Evolutionary conservation across 1,140 invertebrate genomes (phyloP), one percentile per base, ranked within the genome.

Genomic region (Sarcophaga bullata): DNA sequence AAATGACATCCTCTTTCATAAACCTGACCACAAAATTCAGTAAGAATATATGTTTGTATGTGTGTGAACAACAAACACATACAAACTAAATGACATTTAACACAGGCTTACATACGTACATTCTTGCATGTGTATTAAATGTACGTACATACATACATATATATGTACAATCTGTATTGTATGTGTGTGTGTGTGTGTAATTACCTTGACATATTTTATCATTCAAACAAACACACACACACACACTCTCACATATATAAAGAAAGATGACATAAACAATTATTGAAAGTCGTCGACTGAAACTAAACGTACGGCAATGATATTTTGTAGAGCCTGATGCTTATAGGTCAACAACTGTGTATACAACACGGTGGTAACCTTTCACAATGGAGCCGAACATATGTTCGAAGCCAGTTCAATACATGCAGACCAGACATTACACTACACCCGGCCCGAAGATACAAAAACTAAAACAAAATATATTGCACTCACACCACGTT

Each of bases 141-240:
- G 4, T 37, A 37, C 25, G 4, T 2, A 4, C 25, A 37, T 37
- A 37, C 25, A 37, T 37, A 37, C 1, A 37, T n/a, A n/a, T n/a
- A 37, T 37, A 37, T 37, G 25, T 37, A 37, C 25, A 37, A 4
- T 37, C n/a, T n/a, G n/a, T n/a, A n/a, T n/a, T n/a, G n/a, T n/a
- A n/a, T n/a, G n/a, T n/a, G n/a, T n/a, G n/a, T n/a, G n/a, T n/a
- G 13, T 58, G n/a, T 58, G 13, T n/a, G 54, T 58, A 58, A 58
- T 58, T n/a, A 58, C 54, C 54, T 58, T 58, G 54, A 58, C 54
- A 58, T 58, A 58, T 58, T 58, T 58, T 58, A 13, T 7, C 54
- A 58, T 58, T 37, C 25, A 37, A 37, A 4, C 25, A 37, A 1
- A 37, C 25, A 37, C 25, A 37, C 54, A 58, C 15, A 1, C 25